Evolutionary conservation across 2,888 invertebrate species (phyloP), one percentile per base, ranked within the genome.

Genomic region (Octodonta nipae): DNA sequence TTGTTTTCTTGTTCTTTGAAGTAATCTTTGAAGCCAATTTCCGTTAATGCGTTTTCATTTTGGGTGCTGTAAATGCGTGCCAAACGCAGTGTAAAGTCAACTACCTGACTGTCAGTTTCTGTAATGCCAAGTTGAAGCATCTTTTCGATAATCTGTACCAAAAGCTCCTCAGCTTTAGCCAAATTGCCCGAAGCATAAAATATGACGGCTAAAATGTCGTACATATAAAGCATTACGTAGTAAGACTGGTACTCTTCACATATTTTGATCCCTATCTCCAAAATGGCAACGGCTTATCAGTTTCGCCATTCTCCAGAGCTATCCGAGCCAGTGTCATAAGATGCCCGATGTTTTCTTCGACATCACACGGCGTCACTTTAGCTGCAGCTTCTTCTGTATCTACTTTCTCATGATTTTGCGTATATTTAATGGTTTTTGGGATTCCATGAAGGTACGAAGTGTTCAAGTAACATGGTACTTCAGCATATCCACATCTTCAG

Each of bases 1-100:
- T 65, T 65, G 3, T 40, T 36, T 38, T 60, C 54, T 43, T 63
- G 64, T 3, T 50, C 46, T 4, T 49, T 43, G 15, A 65, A 46
- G 40, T 65, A 65, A 15, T 56, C 55, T 37, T 54, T 54, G 40
- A 61, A 65, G n/a, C 64, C 63, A 15, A 61, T 54, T 42, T 65
- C 65, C 2, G 65, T 64, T 33, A 61, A 44, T 14, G 51, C 50
- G 14, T 47, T 43, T 35, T 60, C 50, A 2, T 56, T 56, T 31
- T 54, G 45, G 30, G 43, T 46, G 34, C 63, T 62, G 37, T 65
- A 63, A n/a, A 65, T 56, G 32, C 65, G 35, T 3, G 64, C 54
- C 32, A 65, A 38, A 30, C 65, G 58, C 14, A 66, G 44, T 44
- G 63, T 62, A 38, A 64, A 65, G 31, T 59, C 60, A 2, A 65